Base-by-base conservation (phyloP, 2,113 vertebrate species). In the Telmatochromis sp. region DNA sequence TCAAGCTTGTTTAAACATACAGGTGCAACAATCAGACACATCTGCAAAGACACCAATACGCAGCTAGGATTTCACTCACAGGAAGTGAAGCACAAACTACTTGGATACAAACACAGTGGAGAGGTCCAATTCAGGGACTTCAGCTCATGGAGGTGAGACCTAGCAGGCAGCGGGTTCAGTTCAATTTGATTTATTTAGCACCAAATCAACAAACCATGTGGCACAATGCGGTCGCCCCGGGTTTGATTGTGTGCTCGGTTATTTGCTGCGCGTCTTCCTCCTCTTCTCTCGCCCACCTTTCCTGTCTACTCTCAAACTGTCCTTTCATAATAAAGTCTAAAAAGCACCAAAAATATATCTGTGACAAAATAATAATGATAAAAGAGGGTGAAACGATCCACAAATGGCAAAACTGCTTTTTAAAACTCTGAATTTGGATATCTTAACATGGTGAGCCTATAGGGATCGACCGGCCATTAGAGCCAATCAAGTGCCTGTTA, bases 191-290 rank as follows among this genome's bases (percentile, higher is more conserved):
- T 37, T 65, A 37, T n/a, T 21, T 37, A 21, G 1, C 60, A 65
- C 19, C 33, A 65, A 65, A 37, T 21, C 60, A 37, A 60, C 31
- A 63, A 35, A 63, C 31, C 60, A 12, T n/a, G 31, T 35, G 17
- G 58, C 31, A 63, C 60, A 13, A 37, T 0, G 60, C 31, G 0
- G 17, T 37, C 31, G 6, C 60, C 60, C 60, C 0, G 12, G 35
- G 7, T 42, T 42, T 70, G 1, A 42, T 42, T 70, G 0, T 4
- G 1, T 0, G 0, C 65, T 42, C 7, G 0, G 5, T 37, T 0
- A 21, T 68, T 40, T 9, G 60, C 33, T 37, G 35, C 63, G 0
- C 1, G 3, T 40, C 63, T 68, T 68, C 63, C 4, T 68, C 11
- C 63, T 68, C 17, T n/a, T 65, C 31, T 35, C 17, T 37, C 6